Evolutionary conservation across 2,797 vertebrate genomes (phyloP), one percentile per base, ranked within the genome.

Genomic region (Rhinophrynus dorsalis): DNA sequence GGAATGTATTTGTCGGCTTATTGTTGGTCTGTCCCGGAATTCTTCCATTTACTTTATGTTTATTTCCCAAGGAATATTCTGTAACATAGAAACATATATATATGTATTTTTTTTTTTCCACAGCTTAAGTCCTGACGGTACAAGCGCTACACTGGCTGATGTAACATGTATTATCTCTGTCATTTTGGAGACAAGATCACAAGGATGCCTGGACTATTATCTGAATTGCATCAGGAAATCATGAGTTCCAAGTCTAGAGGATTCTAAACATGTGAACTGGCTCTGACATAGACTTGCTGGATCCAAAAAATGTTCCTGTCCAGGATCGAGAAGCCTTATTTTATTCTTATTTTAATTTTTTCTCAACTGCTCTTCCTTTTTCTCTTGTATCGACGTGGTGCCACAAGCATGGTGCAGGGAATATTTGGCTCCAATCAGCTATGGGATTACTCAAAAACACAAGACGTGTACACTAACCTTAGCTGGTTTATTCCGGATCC

Each of bases 381-480:
- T 10, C 77, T 88, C 7, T 33, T 86, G 2, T 86, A 86, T 71
- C 72, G 79, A 21, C 78, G 84, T 0, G 83, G 81, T 24, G 68
- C 78, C 30, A 60, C 78, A 0, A 50, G 4, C 2, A 66, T 75
- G 11, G 69, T 83, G 0, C 78, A 65, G 1, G 74, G 73, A 15
- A 1, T 80, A 45, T 58, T 59, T 0, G 13, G 74, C 0, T 67
- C 5, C 0, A 27, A 0, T 11, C 13, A 21, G 2, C 2, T 4
- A 12, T 68, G 72, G 79, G 86, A 88, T 62, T 88, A 86, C 72
- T 81, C 84, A 5, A 79, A 65, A 45, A 76, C 76, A 1, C 78
- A 81, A 0, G 83, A 88, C 30, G 85, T 88, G 3, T 88, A 88
- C 35, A 78, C 81, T 0, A 88, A 88, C 75, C 86, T 88, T 56